These are phyloP conservation scores for Melolontha melolontha DNA, from an alignment of 2,888 invertebrate genomes.

Conservation along the genomic window DNA sequence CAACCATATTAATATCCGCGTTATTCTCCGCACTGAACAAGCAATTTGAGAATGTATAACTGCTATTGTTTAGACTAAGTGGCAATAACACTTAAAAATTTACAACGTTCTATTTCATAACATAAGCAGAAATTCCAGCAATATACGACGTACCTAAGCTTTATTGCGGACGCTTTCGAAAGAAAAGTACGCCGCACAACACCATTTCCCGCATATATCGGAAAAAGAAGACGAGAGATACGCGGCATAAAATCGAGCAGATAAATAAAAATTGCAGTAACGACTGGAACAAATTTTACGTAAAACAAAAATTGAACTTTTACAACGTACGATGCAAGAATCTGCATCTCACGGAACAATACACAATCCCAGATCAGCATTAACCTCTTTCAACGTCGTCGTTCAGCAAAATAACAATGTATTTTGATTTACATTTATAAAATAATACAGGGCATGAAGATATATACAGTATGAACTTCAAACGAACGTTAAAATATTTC, in stretches of 20 bases:
- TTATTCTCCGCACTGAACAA: constrained; percentile 4
- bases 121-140: constrained; percentile 37
- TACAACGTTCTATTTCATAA: constrained; percentile 47
- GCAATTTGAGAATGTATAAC: constrained; percentile 33
- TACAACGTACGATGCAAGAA: background rate
- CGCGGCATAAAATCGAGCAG: constrained; percentile 9
- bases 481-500: no score
- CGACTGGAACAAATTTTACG: constrained; percentile 15
- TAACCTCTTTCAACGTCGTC: constrained; percentile 29
- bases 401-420: constrained; percentile 15
- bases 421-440: constrained; percentile 33
- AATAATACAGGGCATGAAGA: background rate
- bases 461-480: background rate
- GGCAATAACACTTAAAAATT: constrained; percentile 47
- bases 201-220: constrained; percentile 4
- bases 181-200: constrained; percentile 12
- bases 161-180: constrained; percentile 19
- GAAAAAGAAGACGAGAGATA: constrained; percentile 1
- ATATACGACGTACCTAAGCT: constrained; percentile 21
- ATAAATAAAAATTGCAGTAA: constrained; percentile 33
- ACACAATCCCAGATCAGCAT: constrained; percentile 40
- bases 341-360: constrained; percentile 29
- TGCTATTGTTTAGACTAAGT: constrained; percentile 45
- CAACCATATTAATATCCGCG: no score
- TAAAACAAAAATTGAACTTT: constrained; percentile 20